Evolutionary conservation across 2,113 vertebrate species (phyloP), one percentile per base, ranked within the genome.

Genomic region (Osmerus mordax): DNA sequence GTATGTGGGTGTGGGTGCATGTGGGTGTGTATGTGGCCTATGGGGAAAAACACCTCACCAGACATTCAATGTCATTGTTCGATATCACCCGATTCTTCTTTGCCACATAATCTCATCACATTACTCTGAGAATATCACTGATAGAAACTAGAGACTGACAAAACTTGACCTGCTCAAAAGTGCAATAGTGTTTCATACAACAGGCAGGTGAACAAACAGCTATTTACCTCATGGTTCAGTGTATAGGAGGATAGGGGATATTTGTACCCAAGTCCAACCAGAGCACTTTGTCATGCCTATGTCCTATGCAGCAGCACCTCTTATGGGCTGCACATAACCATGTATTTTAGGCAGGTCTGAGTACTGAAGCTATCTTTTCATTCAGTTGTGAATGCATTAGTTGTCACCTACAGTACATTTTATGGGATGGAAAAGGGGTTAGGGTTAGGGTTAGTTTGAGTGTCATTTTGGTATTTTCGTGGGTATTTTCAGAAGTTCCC

Each of bases 241-340:
- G 67, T 65, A 4, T 55, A 67, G 62, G 36, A 15, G 36, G 36
- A 70, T 60, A 41, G 28, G 54, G 65, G 62, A 59, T 55, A 41
- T 65, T 11, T 76, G 41, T 52, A 18, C 58, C 59, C 71, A 23
- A 70, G 13, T n/a, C 47, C 36, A 60, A 77, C 77, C 81, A 75
- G 73, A 82, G 78, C 70, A 76, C 82, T 79, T 80, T 67, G 69
- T 85, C 78, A 77, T 59, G 81, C 81, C 83, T 87, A 85, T 86
- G 83, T 81, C 84, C 87, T 91, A 89, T 90, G 89, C 91, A 89
- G 84, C 81, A 78, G 81, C 74, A 81, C 69, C 81, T 83, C 69
- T 76, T 71, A 61, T 67, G 68, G 82, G 77, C 72, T 32, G 75
- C 83, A 77, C 23, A 7, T 19, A 23, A 18, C 63, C 71, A 32